Conservation (phyloP, 2,888 invertebrate species). For the Napeogenes sylphis region DNA sequence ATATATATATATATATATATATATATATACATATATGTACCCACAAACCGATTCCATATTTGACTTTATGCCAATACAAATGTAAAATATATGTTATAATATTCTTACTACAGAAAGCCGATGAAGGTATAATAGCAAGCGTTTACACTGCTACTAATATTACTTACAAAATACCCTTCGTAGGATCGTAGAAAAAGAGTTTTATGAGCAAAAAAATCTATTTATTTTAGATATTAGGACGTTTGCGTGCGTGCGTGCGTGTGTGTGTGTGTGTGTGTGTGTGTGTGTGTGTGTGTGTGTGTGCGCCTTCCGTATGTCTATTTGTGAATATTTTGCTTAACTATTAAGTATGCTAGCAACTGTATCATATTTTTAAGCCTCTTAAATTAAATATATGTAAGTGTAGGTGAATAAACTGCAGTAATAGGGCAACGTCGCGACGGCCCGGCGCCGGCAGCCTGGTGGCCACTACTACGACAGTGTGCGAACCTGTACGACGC, state of each 20-base stretch:
- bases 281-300: no score
- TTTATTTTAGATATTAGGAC: not conserved
- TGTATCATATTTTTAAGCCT: no score
- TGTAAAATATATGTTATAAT: not conserved
- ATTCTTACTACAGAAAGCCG: not conserved
- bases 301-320: no score
- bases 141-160: not conserved
- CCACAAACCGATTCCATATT: not conserved
- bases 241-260: no score
- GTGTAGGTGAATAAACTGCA: conserved; percentile 60
- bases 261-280: no score
- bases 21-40: not conserved
- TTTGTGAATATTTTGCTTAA: no score
- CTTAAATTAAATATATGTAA: conserved; percentile 10
- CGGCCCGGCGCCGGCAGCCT: conserved; percentile 42
- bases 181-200: not conserved
- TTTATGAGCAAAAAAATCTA: not conserved
- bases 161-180: not conserved
- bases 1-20: no score
- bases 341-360: no score
- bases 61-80: not conserved
- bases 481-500: not conserved
- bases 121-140: not conserved
- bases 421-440: conserved; percentile 50
- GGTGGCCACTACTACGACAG: not conserved